Percentiles rank a stretch among this genome's conserved stretches.
These are phyloP conservation scores for Hemithea aestivaria DNA, from an alignment of 2,888 invertebrate genomes.

Conservation along the genomic window DNA sequence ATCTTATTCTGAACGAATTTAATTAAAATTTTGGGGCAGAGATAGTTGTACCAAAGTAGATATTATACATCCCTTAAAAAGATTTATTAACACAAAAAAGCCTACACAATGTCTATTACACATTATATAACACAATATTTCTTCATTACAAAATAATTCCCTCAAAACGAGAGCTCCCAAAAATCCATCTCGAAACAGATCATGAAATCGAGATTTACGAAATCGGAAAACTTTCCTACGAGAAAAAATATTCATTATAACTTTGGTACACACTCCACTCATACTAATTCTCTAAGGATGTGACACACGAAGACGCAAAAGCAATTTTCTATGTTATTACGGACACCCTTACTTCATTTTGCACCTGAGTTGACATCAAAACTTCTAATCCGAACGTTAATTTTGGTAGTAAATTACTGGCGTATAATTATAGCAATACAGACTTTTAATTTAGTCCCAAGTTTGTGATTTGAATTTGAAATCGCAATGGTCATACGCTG, in stretches of 20 bases:
- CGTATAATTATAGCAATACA: slow-evolving; percentile 9
- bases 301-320: slow-evolving; percentile 26
- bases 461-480: not conserved
- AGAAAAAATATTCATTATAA: slow-evolving; percentile 50
- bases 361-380: slow-evolving; percentile 31
- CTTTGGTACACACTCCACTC: slow-evolving; percentile 29
- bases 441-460: not conserved
- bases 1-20: too few relatives aligned
- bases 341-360: slow-evolving; percentile 26
- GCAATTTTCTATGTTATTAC: slow-evolving; percentile 32
- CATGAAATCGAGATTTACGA: slow-evolving; percentile 36
- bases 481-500: too few relatives aligned
- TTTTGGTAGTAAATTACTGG: slow-evolving; percentile 13
- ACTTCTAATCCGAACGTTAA: slow-evolving; percentile 19
- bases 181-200: slow-evolving; percentile 15
- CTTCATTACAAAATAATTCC: too few relatives aligned
- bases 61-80: too few relatives aligned
- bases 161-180: not conserved
- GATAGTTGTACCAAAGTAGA: too few relatives aligned
- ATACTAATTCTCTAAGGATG: slow-evolving; percentile 29
- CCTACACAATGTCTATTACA: too few relatives aligned
- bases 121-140: too few relatives aligned
- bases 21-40: too few relatives aligned
- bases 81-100: too few relatives aligned
- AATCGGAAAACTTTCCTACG: slow-evolving; percentile 44